These are phyloP conservation scores for Melanotaenia maccullochi DNA, from an alignment of 2,797 vertebrate genomes.

Conservation along the genomic window DNA sequence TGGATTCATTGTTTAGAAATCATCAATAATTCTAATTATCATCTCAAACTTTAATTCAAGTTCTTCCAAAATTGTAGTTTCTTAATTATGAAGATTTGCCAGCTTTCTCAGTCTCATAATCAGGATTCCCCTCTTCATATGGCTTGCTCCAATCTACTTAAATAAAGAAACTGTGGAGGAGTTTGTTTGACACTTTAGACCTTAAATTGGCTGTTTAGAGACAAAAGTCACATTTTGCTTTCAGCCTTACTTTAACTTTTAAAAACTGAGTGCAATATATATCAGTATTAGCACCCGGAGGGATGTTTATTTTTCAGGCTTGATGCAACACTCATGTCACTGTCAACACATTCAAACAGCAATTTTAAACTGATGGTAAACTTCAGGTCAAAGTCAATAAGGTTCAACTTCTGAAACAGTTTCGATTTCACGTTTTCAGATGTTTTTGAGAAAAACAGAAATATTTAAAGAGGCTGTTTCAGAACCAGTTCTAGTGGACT, in stretches of 20 bases:
- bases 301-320: not conserved
- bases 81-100: not conserved
- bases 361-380: not conserved
- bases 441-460: not conserved
- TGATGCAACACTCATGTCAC: not conserved
- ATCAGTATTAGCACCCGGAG: not conserved
- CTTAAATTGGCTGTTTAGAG: not conserved
- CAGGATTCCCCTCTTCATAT: not conserved
- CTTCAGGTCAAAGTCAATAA: not conserved
- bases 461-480: not conserved
- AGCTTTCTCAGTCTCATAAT: not conserved
- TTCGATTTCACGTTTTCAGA: not conserved
- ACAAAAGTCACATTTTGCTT: not conserved
- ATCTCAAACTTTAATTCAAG: not conserved
- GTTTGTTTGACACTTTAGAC: not conserved
- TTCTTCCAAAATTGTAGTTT: not conserved
- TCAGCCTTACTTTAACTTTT: not conserved
- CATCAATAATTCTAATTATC: not conserved
- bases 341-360: not conserved
- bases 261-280: not conserved
- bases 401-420: not conserved
- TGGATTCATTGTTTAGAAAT: not conserved
- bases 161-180: not conserved
- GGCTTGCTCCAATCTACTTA: not conserved
- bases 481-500: constrained; percentile 4